Evolutionary conservation across 1,140 invertebrate species (phyloP).

Genomic region (Teleogryllus occipitalis): DNA sequence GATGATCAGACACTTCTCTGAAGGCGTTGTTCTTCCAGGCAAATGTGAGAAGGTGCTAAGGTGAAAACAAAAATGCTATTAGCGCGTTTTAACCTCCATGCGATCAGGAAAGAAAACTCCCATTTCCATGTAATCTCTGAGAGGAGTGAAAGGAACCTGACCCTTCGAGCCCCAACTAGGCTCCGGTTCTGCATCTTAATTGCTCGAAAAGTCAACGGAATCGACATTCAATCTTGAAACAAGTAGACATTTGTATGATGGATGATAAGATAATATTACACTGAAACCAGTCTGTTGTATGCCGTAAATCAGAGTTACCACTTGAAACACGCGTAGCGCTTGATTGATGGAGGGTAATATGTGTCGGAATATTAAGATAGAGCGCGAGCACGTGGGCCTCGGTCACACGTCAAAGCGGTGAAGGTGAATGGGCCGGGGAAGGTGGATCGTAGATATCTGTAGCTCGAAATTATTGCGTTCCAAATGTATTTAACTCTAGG

Average conservation of each 20-base stretch:
- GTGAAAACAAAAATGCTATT: neutral
- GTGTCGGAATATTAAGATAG: neutral
- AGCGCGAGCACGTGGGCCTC: no score
- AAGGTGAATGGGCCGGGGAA: no score
- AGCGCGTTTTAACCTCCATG: neutral
- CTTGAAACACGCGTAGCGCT: neutral
- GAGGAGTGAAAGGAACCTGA: neutral
- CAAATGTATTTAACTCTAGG: no score
- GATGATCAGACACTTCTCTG: no score
- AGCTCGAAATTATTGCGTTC: no score
- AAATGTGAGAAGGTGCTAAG: neutral
- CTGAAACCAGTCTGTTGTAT: neutral
- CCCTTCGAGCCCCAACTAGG: neutral
- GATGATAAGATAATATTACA: neutral
- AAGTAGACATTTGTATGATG: neutral
- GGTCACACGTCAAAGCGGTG: no score
- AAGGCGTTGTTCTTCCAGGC: no score
- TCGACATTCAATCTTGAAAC: neutral
- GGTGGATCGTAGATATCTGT: no score
- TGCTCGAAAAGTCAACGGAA: neutral
- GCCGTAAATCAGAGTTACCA: neutral
- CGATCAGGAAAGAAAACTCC: neutral
- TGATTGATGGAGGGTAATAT: neutral
- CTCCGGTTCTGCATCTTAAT: neutral
- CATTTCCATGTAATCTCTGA: neutral